Evolutionary conservation across 2,113 vertebrate genomes (phyloP).

Genomic region (Bombycilla garrulus): DNA sequence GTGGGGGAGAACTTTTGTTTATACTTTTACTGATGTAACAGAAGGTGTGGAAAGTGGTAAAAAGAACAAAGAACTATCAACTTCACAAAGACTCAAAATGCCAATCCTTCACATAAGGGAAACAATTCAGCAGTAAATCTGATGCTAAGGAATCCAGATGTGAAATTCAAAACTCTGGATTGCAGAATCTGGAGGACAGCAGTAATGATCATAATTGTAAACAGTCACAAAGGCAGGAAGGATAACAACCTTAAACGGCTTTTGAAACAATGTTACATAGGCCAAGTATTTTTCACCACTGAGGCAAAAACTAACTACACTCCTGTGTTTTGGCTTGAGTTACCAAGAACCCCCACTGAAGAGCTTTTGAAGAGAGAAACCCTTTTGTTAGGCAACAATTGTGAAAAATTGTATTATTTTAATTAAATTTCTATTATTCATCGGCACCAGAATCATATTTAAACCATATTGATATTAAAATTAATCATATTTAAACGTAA

Average conservation of each 20-base stretch:
- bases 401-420: background rate
- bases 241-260: background rate
- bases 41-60: background rate
- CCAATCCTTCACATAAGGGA: background rate
- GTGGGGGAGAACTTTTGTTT: background rate
- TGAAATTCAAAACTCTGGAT: background rate
- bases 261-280: background rate
- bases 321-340: background rate
- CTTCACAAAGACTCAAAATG: background rate
- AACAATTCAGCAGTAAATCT: background rate
- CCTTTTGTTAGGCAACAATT: background rate
- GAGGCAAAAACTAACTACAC: background rate
- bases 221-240: background rate
- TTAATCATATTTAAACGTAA: background rate
- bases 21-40: background rate
- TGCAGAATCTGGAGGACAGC: background rate
- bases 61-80: background rate
- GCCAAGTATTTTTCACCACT: background rate
- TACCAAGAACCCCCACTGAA: background rate
- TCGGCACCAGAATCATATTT: background rate
- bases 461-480: background rate
- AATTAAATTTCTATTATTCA: background rate
- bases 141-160: background rate
- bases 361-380: background rate
- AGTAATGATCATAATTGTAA: background rate